phyloP scores from a whole-genome alignment of 2,113 vertebrate species.

The Micronycteris hirsuta region DNA sequence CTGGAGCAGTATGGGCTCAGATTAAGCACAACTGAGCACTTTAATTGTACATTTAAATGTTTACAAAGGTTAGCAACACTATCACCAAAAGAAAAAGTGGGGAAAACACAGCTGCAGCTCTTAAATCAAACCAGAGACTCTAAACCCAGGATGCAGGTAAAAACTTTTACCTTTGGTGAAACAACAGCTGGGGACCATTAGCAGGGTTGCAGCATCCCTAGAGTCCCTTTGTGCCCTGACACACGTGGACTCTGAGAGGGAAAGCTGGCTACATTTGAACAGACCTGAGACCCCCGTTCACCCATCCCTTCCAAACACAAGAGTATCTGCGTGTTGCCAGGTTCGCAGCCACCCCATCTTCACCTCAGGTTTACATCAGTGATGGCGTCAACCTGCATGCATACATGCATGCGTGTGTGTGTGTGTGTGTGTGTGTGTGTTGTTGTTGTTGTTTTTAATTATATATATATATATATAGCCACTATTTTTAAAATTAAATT shows the following conservation, averaged over 20 bases:
- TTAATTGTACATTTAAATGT: constrained; percentile 15
- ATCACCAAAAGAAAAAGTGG: background rate
- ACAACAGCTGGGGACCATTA: background rate
- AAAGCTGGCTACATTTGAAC: background rate
- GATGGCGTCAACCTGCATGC: background rate
- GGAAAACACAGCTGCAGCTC: background rate
- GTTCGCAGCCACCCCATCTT: background rate
- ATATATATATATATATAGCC: no score
- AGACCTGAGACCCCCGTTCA: background rate
- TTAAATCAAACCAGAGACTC: background rate
- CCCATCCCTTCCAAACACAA: background rate
- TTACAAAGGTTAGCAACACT: constrained; percentile 47
- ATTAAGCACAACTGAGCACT: constrained; percentile 35
- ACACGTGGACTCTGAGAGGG: background rate
- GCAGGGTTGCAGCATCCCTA: background rate
- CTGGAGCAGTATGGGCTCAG: background rate
- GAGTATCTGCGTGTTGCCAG: background rate
- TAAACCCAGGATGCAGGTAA: background rate
- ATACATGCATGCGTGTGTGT: background rate
- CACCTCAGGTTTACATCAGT: constrained; percentile 15
- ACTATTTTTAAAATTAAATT: no score
- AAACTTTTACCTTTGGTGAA: background rate
- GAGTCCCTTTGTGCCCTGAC: no score
- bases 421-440: background rate
- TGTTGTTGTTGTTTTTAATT: no score